Evolutionary conservation across 1,140 invertebrate species (phyloP).

Genomic region (Lerema accius): DNA sequence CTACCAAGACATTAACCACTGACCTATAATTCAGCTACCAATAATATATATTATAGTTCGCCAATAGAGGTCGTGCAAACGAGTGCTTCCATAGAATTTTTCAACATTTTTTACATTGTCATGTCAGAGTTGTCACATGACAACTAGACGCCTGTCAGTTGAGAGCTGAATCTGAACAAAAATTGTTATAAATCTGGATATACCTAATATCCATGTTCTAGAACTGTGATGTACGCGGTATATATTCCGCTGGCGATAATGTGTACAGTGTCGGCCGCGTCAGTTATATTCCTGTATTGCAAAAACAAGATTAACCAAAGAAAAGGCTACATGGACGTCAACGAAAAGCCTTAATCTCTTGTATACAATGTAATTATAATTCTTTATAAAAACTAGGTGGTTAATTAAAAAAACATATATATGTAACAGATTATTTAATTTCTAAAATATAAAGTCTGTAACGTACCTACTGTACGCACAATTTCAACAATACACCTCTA

Average conservation of each 20-base stretch:
- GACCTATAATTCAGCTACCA: too few relatives aligned
- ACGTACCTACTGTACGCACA: conserved; percentile 71
- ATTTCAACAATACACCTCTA: conserved; percentile 70
- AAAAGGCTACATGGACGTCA: conserved; percentile 71
- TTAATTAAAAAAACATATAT: conserved; percentile 48
- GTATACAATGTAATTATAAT: background rate
- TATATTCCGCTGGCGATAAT: conserved; percentile 63
- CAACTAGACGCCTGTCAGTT: too few relatives aligned
- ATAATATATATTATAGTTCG: too few relatives aligned
- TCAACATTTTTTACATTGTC: too few relatives aligned
- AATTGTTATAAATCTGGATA: conserved; percentile 42
- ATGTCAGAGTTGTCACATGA: too few relatives aligned
- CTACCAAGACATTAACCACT: too few relatives aligned
- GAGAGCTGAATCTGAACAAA: too few relatives aligned
- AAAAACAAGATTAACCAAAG: conserved; percentile 50
- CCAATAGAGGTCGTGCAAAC: too few relatives aligned
- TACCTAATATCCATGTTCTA: too few relatives aligned
- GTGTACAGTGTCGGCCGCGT: conserved; percentile 63
- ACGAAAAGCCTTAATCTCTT: conserved; percentile 55
- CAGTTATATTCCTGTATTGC: conserved; percentile 67
- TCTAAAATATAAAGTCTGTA: conserved; percentile 76
- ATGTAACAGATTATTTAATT: conserved; percentile 73
- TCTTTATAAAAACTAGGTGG: background rate
- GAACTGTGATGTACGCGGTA: conserved; percentile 16
- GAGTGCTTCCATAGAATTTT: too few relatives aligned